Evolutionary conservation across 2,888 invertebrate species (phyloP).

Genomic region (Orthonychiurus folsomi): DNA sequence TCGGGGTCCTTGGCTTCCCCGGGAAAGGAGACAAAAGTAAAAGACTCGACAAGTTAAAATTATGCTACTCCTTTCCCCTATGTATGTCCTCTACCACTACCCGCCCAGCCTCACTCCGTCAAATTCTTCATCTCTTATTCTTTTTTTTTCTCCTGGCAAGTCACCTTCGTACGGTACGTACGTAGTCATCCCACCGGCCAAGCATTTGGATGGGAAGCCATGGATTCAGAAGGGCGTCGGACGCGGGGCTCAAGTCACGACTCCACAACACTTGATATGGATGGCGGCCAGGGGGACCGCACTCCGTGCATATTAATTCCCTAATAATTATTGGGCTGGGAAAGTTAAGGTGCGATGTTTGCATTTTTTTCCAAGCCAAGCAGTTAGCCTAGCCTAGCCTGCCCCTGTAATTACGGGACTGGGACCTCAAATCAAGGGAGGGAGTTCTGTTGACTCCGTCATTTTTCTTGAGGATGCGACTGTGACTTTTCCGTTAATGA

Average conservation of each 20-base stretch:
- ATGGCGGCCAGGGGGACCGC: slow-evolving; percentile 8
- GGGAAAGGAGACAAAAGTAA: slow-evolving; percentile 30
- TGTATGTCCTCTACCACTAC: too few species aligned
- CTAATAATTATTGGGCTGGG: slow-evolving; percentile 41
- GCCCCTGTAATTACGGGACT: slow-evolving; percentile 40
- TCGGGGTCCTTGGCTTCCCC: neutral
- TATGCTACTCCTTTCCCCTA: slow-evolving; percentile 35
- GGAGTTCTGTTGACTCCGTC: slow-evolving; percentile 42
- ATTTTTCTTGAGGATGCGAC: slow-evolving; percentile 41
- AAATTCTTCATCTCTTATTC: slow-evolving; percentile 20
- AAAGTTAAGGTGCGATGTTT: slow-evolving; percentile 42
- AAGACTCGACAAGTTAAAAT: slow-evolving; percentile 39
- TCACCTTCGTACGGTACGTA: too few species aligned
- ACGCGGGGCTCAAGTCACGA: neutral
- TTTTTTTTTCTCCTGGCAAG: slow-evolving; percentile 12
- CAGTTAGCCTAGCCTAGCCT: too few species aligned
- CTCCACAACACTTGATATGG: neutral
- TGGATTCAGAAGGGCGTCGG: neutral
- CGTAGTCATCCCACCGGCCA: neutral
- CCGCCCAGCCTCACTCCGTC: slow-evolving; percentile 22
- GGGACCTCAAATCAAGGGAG: neutral
- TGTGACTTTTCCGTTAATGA: slow-evolving; percentile 41
- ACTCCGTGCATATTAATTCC: slow-evolving; percentile 42
- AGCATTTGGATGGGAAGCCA: too few species aligned
- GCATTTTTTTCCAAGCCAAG: slow-evolving; percentile 41